These are phyloP conservation scores for Drosophila mimetica DNA, from an alignment of 2,888 invertebrate species.

Conservation along the genomic window DNA sequence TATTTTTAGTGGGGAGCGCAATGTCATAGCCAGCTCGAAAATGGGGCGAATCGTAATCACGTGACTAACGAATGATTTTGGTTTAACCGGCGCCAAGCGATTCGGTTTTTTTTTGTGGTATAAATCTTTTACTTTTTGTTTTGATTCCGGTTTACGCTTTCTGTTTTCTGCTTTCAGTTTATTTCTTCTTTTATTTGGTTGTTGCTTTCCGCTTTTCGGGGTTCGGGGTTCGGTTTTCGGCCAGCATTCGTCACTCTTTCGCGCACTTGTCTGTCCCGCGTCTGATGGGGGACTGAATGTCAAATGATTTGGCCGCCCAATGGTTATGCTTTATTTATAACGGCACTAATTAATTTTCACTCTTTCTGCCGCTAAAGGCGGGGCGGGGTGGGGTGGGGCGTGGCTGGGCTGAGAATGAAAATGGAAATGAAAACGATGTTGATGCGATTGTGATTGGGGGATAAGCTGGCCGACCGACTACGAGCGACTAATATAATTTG, in stretches of 20 bases:
- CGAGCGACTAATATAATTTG: constrained; percentile 61
- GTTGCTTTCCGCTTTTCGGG: constrained; percentile 1
- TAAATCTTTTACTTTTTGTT: constrained; percentile 37
- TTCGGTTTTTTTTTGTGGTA: constrained; percentile 22
- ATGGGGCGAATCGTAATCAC: constrained; percentile 44
- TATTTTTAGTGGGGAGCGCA: constrained; percentile 4
- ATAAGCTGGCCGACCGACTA: constrained; percentile 34
- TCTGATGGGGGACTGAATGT: constrained; percentile 60
- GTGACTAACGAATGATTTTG: constrained; percentile 62
- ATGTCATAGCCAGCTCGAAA: not conserved
- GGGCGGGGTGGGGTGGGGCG: constrained; percentile 32
- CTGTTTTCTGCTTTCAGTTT: constrained; percentile 37
- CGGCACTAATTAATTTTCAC: constrained; percentile 69
- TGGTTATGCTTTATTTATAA: constrained; percentile 76
- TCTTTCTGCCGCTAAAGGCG: constrained; percentile 44
- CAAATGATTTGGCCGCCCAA: constrained; percentile 70
- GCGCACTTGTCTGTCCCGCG: constrained; percentile 46
- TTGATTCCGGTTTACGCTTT: constrained; percentile 46
- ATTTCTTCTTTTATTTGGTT: constrained; percentile 31
- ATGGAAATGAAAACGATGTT: constrained; percentile 39
- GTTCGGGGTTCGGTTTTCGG: constrained; percentile 20
- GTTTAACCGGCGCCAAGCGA: constrained; percentile 50
- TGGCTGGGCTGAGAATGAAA: constrained; percentile 42
- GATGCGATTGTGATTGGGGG: constrained; percentile 61
- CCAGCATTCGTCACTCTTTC: constrained; percentile 29